Percentiles rank a stretch among this genome's conserved stretches.
These are phyloP conservation scores for Tichodroma muraria DNA, from an alignment of 2,113 vertebrate species.

Conservation along the genomic window DNA sequence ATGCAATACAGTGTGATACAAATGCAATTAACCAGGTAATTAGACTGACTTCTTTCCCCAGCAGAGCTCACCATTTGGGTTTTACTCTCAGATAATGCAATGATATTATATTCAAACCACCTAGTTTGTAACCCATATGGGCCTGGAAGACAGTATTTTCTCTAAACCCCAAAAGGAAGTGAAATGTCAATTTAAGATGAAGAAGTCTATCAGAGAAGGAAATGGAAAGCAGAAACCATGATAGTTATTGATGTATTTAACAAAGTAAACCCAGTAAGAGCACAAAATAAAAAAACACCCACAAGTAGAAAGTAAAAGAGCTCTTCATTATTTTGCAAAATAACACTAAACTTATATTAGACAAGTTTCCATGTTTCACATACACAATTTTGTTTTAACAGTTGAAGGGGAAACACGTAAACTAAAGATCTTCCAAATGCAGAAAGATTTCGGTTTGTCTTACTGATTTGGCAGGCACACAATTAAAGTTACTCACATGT, in stretches of 20 bases:
- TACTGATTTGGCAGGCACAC: neutral
- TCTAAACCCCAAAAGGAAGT: neutral
- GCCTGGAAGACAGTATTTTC: neutral
- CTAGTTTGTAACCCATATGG: neutral
- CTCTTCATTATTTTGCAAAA: neutral
- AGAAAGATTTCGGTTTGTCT: neutral
- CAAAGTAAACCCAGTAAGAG: neutral
- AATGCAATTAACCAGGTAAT: slow-evolving; percentile 31
- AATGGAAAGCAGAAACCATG: neutral
- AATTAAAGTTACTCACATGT: neutral
- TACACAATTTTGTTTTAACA: neutral
- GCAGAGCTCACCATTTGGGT: neutral
- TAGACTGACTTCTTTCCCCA: neutral
- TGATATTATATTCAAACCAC: neutral
- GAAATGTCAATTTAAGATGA: neutral
- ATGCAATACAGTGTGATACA: neutral
- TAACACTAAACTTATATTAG: neutral
- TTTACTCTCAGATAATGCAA: neutral
- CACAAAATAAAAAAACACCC: neutral
- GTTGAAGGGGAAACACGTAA: neutral
- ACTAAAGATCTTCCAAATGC: neutral
- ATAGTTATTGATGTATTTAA: neutral
- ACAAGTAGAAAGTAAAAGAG: neutral
- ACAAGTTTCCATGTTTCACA: neutral
- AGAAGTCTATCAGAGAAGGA: neutral